Evolutionary conservation across 2,113 vertebrate genomes (phyloP).

Genomic region (Bubo bubo): DNA sequence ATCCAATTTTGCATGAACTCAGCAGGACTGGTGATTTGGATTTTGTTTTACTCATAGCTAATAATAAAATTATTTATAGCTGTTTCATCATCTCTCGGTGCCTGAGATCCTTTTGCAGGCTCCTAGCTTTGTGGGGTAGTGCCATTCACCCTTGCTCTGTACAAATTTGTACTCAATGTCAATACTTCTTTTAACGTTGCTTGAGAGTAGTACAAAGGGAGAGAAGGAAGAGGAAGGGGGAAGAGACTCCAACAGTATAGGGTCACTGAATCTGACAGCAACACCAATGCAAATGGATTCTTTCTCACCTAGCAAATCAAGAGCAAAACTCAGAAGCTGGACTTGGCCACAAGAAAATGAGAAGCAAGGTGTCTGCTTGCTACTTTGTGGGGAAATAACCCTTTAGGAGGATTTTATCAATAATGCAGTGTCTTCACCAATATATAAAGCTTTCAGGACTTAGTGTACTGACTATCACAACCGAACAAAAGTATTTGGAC

Average conservation of each 20-base stretch:
- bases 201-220: not conserved
- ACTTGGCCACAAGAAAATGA: not conserved
- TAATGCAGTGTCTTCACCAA: not conserved
- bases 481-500: not conserved
- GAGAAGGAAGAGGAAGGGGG: not conserved
- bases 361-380: not conserved
- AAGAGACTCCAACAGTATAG: not conserved
- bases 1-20: not conserved
- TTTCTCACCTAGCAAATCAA: not conserved
- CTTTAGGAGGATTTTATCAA: not conserved
- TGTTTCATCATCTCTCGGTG: not conserved
- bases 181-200: not conserved
- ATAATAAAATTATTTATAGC: not conserved
- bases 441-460: not conserved
- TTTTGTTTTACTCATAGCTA: not conserved
- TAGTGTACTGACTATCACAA: not conserved
- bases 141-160: not conserved
- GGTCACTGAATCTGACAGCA: not conserved
- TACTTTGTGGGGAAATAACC: not conserved
- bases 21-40: accelerated
- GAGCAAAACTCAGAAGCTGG: not conserved
- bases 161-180: not conserved
- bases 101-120: not conserved
- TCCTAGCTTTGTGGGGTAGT: not conserved
- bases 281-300: not conserved